phyloP scores from a whole-genome alignment of 2,888 invertebrate genomes.

The Cetonia aurata region DNA sequence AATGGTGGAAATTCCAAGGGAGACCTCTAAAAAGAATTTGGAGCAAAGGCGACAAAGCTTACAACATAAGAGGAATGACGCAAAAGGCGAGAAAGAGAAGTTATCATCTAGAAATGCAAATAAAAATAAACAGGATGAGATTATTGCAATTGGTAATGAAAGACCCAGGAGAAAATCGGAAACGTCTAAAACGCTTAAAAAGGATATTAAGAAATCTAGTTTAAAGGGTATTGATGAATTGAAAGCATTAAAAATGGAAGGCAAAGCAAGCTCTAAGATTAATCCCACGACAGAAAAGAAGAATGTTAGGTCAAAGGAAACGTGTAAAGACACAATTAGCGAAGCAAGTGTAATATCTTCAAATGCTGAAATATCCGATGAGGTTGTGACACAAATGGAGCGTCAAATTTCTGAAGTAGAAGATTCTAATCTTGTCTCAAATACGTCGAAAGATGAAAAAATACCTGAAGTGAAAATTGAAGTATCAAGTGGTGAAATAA shows the following conservation, averaged over 20 bases:
- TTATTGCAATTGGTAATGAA: constrained; percentile 30
- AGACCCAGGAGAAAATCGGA: constrained; percentile 35
- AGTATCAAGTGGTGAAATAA: not conserved
- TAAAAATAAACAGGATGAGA: constrained; percentile 16
- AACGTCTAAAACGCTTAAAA: constrained; percentile 37
- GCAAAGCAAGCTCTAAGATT: constrained; percentile 27
- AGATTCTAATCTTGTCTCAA: constrained; percentile 32
- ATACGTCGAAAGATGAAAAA: constrained; percentile 14
- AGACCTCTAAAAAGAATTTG: not conserved
- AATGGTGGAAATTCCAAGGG: constrained; percentile 20
- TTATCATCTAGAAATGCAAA: constrained; percentile 14
- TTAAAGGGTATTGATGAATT: constrained; percentile 16
- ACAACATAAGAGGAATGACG: constrained; percentile 13
- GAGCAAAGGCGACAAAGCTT: constrained; percentile 24
- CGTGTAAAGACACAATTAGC: constrained; percentile 9
- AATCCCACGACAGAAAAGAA: not conserved
- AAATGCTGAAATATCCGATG: constrained; percentile 22
- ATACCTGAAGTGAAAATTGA: not conserved
- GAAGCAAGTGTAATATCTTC: constrained; percentile 33
- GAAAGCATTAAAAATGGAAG: constrained; percentile 14
- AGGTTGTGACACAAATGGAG: constrained; percentile 30
- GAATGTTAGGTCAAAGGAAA: constrained; percentile 23
- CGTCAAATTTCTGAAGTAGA: constrained; percentile 27
- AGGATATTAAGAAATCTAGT: constrained; percentile 6
- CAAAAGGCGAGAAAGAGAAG: not conserved